A percentile compares a stretch with the other conserved stretches of the same genome.
These are phyloP conservation scores for human DNA, from an alignment of 2,113 vertebrate species.

Conservation along the genomic window GRCh38 chr1:105774001-105774500, in stretches of 20 bases:
- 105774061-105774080: not conserved
- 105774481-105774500: not conserved
- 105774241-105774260: not conserved
- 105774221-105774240: not conserved
- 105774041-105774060: not conserved
- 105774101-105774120: not conserved
- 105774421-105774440: not conserved
- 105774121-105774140: not conserved
- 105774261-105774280: too few relatives aligned
- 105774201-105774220: not conserved
- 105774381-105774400: not conserved
- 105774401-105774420: not conserved
- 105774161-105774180: not conserved
- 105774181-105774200: not conserved
- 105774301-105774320: not conserved
- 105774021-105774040: not conserved
- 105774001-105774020: not conserved
- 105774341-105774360: not conserved
- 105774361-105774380: not conserved
- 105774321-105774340: not conserved
- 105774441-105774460: not conserved
- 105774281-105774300: not conserved
- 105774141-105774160: not conserved
- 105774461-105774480: not conserved
- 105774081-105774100: not conserved